Percentiles rank a stretch among this genome's conserved stretches.
phyloP scores from a whole-genome alignment of 2,113 vertebrate genomes.

The Cyphomyrus discorhynchus region DNA sequence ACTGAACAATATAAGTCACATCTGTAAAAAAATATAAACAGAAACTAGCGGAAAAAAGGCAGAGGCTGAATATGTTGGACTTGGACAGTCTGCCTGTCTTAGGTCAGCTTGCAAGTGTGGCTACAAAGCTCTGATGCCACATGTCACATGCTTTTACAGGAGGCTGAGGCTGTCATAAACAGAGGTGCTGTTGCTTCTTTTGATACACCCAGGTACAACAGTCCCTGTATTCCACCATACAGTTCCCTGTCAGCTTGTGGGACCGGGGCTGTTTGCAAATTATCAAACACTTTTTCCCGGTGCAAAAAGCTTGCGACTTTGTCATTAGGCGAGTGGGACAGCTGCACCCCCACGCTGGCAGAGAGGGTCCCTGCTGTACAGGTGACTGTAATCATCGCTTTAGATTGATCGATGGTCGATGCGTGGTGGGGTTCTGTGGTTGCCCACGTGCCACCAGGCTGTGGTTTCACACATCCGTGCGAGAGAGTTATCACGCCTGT shows the following conservation, averaged over 20 bases:
- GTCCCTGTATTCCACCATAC: background rate
- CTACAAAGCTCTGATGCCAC: background rate
- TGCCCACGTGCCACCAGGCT: background rate
- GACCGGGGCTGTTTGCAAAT: background rate
- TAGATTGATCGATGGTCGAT: background rate
- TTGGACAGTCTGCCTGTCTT: background rate
- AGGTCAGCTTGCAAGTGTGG: background rate
- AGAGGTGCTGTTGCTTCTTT: background rate
- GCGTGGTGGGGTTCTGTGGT: background rate
- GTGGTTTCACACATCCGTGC: background rate
- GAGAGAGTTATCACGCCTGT: background rate
- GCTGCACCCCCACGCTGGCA: background rate
- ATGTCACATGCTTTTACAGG: background rate
- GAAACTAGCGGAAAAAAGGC: slow-evolving; percentile 27
- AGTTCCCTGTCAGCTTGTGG: background rate
- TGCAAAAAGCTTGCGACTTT: background rate
- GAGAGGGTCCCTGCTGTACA: background rate
- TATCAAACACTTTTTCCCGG: background rate
- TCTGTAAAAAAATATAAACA: slow-evolving; percentile 19
- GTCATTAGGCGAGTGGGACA: background rate
- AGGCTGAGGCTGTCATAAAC: background rate
- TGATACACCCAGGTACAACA: background rate
- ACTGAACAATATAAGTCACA: background rate
- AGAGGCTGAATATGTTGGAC: background rate
- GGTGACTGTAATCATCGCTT: background rate